Base-by-base conservation (phyloP, 2,113 vertebrate species). In the Cathartes aura region DNA sequence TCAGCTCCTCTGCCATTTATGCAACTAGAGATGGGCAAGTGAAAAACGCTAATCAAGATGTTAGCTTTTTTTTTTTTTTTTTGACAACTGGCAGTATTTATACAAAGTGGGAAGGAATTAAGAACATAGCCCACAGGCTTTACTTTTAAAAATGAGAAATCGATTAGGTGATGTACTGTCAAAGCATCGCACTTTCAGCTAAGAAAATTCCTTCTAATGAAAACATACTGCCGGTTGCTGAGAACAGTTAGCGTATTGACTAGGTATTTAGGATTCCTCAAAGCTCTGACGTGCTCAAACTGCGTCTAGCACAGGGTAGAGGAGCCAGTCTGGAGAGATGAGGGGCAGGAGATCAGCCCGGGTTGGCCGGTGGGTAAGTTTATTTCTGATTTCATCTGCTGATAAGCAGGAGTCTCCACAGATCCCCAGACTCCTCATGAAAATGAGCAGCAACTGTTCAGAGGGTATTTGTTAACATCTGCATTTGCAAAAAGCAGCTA, bases 61-160 rank as follows among this genome's bases (percentile, higher is more conserved):
- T 36, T 50, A 58, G 64, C 26, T 22, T 24, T 63, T 30, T 15
- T 40, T 15, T 30, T 23, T 7, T 38, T 47, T 82, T 43, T 42
- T 36, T 12, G 10, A 58, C 40, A 90, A 63, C 43, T 71, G 60
- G 6, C 52, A 60, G 34, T 67, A 60, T 82, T 89, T 92, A 58
- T 72, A 84, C 53, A 34, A 95, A 79, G 34, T 3, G 5, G 23
- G 26, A 78, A 89, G 76, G 47, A 86, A 71, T 74, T 83, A 89
- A 83, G 55, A 92, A 82, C 48, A 66, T 8, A 88, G 78, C 60
- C 60, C 1, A 5, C 45, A 24, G 0, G 22, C 66, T 82, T 95
- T 70, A 63, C 70, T 90, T 90, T 43, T 81, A 83, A 94, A 94
- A 94, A 92, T 20, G 50, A 83, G 78, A 78, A 94, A 89, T 88